phyloP scores from a whole-genome alignment of 1,140 invertebrate genomes.

The Scaptomyza pallida region DNA sequence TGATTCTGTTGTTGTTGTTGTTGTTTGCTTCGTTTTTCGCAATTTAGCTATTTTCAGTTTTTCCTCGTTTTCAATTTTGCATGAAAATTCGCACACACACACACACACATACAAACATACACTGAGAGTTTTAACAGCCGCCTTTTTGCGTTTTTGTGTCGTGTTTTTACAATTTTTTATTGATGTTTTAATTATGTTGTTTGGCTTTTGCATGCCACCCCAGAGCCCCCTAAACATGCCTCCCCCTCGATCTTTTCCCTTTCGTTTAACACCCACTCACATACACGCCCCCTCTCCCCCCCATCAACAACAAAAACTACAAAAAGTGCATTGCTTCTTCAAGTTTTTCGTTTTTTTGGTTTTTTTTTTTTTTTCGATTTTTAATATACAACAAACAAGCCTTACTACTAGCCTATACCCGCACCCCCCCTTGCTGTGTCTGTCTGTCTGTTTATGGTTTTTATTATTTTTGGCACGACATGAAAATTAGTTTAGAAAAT shows the following conservation, averaged over 20 bases:
- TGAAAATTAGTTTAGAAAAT: conserved; percentile 82
- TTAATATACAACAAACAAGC: conserved; percentile 28
- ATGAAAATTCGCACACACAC: conserved; percentile 14
- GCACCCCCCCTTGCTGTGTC: background rate
- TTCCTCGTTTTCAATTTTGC: conserved; percentile 49
- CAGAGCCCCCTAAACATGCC: background rate
- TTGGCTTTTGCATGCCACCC: conserved; percentile 50
- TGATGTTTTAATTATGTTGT: conserved; percentile 80
- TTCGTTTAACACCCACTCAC: background rate
- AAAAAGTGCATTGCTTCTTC: conserved; percentile 6
- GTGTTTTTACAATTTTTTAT: conserved; percentile 78
- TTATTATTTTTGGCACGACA: conserved; percentile 82
- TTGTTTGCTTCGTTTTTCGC: background rate
- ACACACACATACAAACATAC: conserved; percentile 23
- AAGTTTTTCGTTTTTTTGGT: background rate
- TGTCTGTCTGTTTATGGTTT: conserved; percentile 43
- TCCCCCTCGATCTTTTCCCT: background rate
- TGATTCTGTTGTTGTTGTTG: background rate
- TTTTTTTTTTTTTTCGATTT: conserved; percentile 24
- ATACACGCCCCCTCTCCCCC: conserved; percentile 22
- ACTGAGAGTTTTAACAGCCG: conserved; percentile 11
- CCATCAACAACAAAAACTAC: too few species aligned
- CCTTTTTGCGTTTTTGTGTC: conserved; percentile 29
- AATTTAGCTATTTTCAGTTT: conserved; percentile 48
- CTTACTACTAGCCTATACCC: conserved; percentile 14